Conservation (phyloP, 2,113 vertebrate species). For the Tichodroma muraria region DNA sequence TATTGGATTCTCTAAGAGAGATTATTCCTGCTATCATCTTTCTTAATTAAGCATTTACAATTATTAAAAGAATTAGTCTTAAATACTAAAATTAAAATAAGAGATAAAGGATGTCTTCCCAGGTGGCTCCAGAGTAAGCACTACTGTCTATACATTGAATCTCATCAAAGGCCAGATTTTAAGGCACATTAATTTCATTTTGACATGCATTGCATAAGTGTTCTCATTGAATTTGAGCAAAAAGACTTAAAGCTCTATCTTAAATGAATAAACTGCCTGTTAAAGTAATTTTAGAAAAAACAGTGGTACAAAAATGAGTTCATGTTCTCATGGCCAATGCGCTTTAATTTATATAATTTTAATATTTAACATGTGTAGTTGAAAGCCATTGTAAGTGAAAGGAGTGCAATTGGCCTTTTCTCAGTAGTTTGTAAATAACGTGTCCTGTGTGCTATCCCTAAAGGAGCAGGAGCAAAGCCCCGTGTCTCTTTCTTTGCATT, state of each 20-base stretch:
- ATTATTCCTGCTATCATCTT: neutral
- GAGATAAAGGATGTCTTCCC: neutral
- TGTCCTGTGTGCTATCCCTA: neutral
- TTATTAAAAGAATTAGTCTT: neutral
- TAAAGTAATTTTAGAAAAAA: neutral
- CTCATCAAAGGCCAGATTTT: neutral
- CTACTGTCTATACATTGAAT: neutral
- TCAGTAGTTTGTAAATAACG: neutral
- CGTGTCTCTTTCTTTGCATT: neutral
- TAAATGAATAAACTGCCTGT: neutral
- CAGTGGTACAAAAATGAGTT: neutral
- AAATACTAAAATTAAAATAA: neutral
- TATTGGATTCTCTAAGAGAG: neutral
- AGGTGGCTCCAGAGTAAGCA: neutral
- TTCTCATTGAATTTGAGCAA: neutral
- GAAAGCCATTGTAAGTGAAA: neutral
- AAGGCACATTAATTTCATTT: neutral
- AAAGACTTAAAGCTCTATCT: neutral
- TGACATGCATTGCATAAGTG: fast-evolving
- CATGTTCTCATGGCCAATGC: neutral
- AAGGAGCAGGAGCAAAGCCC: neutral
- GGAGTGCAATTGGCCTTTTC: neutral
- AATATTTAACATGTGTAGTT: neutral
- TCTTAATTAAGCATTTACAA: neutral
- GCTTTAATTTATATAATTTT: neutral